A percentile compares a stretch with the other conserved stretches of the same genome.
Evolutionary conservation across 2,113 vertebrate genomes (phyloP).

Genomic region (Physeter macrocephalus): DNA sequence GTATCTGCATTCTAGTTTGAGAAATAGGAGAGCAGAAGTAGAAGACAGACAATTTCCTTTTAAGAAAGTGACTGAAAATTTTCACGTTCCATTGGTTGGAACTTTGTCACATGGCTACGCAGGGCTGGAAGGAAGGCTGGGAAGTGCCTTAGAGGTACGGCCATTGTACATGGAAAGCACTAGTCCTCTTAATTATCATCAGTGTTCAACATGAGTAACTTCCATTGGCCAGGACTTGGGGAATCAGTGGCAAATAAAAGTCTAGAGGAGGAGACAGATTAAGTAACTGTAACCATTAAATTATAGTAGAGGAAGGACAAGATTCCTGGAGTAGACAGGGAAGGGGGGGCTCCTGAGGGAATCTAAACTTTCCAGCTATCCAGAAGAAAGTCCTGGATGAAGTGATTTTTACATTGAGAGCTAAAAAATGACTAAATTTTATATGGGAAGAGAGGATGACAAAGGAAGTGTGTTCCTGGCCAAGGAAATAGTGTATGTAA

Average conservation of each 20-base stretch:
- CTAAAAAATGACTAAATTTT: not conserved
- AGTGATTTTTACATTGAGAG: not conserved
- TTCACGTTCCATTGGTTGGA: not conserved
- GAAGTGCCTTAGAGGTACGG: not conserved
- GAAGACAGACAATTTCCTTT: not conserved
- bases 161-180: not conserved
- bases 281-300: not conserved
- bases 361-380: not conserved
- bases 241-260: not conserved
- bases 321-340: not conserved
- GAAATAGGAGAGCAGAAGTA: not conserved
- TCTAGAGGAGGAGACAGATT: not conserved
- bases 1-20: not conserved
- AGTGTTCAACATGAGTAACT: not conserved
- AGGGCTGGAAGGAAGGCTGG: not conserved
- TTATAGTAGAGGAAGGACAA: not conserved
- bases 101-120: not conserved
- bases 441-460: not conserved
- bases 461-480: not conserved
- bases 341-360: not conserved
- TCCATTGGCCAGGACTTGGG: not conserved
- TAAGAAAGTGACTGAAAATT: not conserved
- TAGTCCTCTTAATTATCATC: not conserved
- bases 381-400: not conserved
- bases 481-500: not conserved